Percentiles rank a stretch among this genome's conserved stretches.
Evolutionary conservation across 2,113 vertebrate genomes (phyloP).

Genomic region (Thymallus thymallus): DNA sequence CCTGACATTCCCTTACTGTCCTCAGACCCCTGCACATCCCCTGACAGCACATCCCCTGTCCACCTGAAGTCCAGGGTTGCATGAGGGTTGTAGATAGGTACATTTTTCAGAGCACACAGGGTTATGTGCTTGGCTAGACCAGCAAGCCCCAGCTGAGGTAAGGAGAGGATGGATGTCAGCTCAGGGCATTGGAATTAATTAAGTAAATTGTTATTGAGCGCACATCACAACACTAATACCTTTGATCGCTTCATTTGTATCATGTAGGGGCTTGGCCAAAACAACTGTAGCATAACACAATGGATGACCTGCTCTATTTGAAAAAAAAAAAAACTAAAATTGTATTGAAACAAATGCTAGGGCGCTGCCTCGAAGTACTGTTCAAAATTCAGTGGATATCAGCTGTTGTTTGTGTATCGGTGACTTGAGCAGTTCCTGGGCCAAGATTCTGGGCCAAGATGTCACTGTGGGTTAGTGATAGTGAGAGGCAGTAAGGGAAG

Average conservation of each 20-base stretch:
- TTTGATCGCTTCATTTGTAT: constrained; percentile 63
- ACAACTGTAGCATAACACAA: constrained; percentile 16
- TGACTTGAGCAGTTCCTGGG: constrained; percentile 56
- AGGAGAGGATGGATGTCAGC: constrained; percentile 73
- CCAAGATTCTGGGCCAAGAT: constrained; percentile 66
- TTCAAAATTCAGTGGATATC: constrained; percentile 57
- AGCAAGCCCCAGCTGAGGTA: constrained; percentile 76
- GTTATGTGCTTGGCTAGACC: constrained; percentile 89
- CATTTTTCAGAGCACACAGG: constrained; percentile 98
- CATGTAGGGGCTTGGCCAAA: constrained; percentile 50
- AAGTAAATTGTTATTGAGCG: constrained; percentile 73
- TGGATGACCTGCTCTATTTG: neutral
- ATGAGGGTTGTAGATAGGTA: constrained; percentile 99
- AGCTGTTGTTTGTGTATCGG: constrained; percentile 41
- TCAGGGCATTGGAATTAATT: constrained; percentile 70
- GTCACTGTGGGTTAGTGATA: constrained; percentile 67
- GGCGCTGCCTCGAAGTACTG: constrained; percentile 31
- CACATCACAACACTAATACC: constrained; percentile 59
- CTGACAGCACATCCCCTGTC: constrained; percentile 98
- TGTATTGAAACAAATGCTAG: constrained; percentile 14
- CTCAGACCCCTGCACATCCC: constrained; percentile 81
- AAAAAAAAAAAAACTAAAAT: constrained; percentile 26
- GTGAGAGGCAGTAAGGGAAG: constrained; percentile 42
- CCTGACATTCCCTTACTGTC: constrained; percentile 90
- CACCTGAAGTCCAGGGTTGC: constrained; percentile 95